Evolutionary conservation across 1,140 invertebrate genomes (phyloP).

Genomic region (Ostrea edulis): DNA sequence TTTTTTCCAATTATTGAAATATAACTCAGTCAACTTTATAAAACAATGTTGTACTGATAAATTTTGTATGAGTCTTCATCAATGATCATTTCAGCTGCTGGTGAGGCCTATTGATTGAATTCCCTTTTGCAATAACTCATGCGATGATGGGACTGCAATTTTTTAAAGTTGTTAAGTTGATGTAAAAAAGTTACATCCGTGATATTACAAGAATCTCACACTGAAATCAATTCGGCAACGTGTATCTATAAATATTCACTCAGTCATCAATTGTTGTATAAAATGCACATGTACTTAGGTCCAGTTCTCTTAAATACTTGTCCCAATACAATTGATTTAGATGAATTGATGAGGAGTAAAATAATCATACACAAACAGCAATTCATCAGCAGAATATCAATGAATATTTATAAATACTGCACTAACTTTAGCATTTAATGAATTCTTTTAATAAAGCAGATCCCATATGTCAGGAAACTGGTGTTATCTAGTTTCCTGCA

Average conservation of each 20-base stretch:
- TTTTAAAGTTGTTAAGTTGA: background rate
- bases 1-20: background rate
- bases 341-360: background rate
- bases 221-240: background rate
- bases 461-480: background rate
- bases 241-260: background rate
- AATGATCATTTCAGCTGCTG: background rate
- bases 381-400: background rate
- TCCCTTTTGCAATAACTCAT: constrained; percentile 21
- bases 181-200: background rate
- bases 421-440: constrained; percentile 8
- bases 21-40: background rate
- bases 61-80: constrained; percentile 18
- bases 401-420: background rate
- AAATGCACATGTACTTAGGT: too few species aligned
- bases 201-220: background rate
- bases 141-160: background rate
- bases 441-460: background rate
- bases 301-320: background rate
- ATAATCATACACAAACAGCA: background rate
- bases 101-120: background rate
- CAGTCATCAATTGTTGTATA: too few species aligned
- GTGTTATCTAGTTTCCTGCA: background rate
- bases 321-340: background rate
- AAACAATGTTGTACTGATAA: background rate